Evolutionary conservation across 1,140 invertebrate species (phyloP).

Genomic region (Platorchestia sp.): DNA sequence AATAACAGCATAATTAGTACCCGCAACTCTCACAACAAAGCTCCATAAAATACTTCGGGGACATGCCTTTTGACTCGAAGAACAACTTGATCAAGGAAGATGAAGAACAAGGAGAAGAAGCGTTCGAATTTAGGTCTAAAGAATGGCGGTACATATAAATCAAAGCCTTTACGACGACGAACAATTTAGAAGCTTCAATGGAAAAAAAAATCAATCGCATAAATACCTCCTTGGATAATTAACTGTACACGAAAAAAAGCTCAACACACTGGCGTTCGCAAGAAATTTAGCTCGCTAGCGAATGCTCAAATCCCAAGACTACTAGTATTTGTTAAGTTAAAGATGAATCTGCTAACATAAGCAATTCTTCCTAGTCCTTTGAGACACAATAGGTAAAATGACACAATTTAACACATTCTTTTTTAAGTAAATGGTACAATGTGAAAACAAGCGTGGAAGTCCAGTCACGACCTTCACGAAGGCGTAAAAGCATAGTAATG

Average conservation of each 20-base stretch:
- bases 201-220: background rate
- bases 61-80: background rate
- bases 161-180: background rate
- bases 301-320: background rate
- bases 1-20: background rate
- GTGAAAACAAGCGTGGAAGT: background rate
- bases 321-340: background rate
- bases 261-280: background rate
- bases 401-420: no score
- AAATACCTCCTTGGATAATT: background rate
- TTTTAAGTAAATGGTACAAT: background rate
- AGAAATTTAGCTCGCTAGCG: background rate
- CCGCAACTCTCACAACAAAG: background rate
- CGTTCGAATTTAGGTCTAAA: background rate
- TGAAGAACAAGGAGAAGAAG: background rate
- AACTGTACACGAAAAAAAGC: background rate
- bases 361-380: background rate
- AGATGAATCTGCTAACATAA: background rate
- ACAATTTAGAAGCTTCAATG: background rate
- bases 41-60: background rate
- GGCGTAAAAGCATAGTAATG: background rate
- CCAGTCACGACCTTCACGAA: background rate
- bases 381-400: background rate
- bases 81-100: background rate
- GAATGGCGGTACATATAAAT: background rate